Evolutionary conservation across 1,140 invertebrate genomes (phyloP), one percentile per base, ranked within the genome.

Genomic region (Lanistes nyassanus): DNA sequence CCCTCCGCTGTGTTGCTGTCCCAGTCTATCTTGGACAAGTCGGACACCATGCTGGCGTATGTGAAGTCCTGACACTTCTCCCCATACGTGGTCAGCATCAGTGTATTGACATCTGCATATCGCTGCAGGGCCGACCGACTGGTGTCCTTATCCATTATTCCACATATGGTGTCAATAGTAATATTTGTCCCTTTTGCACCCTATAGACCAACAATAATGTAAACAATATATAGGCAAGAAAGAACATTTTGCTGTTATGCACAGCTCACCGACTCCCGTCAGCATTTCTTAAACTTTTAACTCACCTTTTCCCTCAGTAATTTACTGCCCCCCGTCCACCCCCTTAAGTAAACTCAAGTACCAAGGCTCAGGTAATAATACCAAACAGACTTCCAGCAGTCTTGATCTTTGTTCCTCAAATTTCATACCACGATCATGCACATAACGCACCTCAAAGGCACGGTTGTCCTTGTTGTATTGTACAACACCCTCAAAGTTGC

Each of bases 391-490:
- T n/a, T n/a, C n/a, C n/a, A n/a, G n/a, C n/a, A n/a, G 11, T 51
- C 39, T 31, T 42, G 0, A 1, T 53, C 31, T 68, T 16, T 29
- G 5, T 68, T 51, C 3, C n/a, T 11, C 34, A 66, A 21, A 34
- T 62, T 64, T 64, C 60, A 64, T 9, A 64, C 37, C 42, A 42
- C 5, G 7, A 39, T 11, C n/a, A 37, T 23, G 36, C 23, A 66
- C 42, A 31, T 66, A 6, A 26, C 69, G 64, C 77, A 87, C 88
- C 81, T 92, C 93, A 83, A 91, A 92, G 7, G 91, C 91, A 60
- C 96, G 90, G 88, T 98, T 98, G 83, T 98, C 97, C 87, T 96
- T 95, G 86, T 98, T 98, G 87, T 98, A 98, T 82, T 98, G 97
- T 0, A 97, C 96, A 66, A 98, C 92, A 53, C 93, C 95, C 82